These are phyloP conservation scores for Drosophila pandora DNA, from an alignment of 1,140 invertebrate species.

Conservation along the genomic window DNA sequence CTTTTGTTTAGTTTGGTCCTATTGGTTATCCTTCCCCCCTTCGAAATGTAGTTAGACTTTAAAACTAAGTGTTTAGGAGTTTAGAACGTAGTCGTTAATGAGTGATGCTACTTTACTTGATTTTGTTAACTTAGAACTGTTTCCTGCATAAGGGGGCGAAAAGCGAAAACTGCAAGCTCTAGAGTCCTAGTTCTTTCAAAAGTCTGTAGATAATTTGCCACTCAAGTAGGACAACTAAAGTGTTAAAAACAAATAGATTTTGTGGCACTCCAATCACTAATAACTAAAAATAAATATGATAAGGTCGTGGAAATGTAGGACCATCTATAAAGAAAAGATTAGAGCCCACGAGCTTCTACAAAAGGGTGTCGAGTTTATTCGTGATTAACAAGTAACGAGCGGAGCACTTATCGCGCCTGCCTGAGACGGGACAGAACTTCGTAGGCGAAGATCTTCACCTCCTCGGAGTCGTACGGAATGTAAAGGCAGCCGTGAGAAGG, in stretches of 20 bases:
- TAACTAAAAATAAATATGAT: constrained; percentile 25
- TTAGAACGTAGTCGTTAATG: constrained; percentile 50
- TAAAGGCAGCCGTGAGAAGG: constrained; percentile 88
- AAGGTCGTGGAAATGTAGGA: constrained; percentile 16
- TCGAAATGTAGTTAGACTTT: constrained; percentile 68
- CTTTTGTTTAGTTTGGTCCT: constrained; percentile 70
- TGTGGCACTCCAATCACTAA: background rate
- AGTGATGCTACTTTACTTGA: constrained; percentile 24
- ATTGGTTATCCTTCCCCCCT: constrained; percentile 58
- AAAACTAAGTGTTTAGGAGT: constrained; percentile 54
- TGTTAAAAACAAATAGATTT: background rate
- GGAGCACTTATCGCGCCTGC: constrained; percentile 44
- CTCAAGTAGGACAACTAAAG: constrained; percentile 4
- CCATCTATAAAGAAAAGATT: constrained; percentile 10
- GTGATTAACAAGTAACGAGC: constrained; percentile 9
- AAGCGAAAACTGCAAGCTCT: constrained; percentile 50
- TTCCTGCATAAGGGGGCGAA: constrained; percentile 51
- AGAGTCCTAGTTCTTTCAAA: constrained; percentile 1
- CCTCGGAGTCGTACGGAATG: constrained; percentile 88
- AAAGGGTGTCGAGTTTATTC: constrained; percentile 42
- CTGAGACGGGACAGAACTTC: constrained; percentile 67
- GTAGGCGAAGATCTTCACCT: constrained; percentile 84
- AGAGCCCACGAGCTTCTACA: constrained; percentile 22
- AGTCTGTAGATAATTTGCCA: background rate
- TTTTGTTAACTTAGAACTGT: constrained; percentile 75